Conservation (phyloP, 2,797 vertebrate species). For the Neostethus bicornis region DNA sequence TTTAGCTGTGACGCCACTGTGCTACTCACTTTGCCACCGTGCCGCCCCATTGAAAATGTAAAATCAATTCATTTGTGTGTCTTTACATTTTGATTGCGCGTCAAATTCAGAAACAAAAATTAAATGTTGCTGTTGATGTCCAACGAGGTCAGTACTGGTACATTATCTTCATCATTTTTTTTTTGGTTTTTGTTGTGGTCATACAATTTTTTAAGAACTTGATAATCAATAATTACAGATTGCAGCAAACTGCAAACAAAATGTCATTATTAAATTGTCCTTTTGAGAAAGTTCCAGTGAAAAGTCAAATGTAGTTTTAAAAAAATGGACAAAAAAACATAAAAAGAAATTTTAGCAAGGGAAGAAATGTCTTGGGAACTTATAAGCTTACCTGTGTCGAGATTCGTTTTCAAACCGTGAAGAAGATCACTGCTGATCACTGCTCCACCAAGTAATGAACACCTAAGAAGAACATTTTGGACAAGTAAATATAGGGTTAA, state of each 20-base stretch:
- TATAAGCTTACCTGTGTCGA: slow-evolving; percentile 27
- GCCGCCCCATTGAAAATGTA: too few species aligned
- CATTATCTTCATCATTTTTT: too few species aligned
- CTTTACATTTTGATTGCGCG: too few species aligned
- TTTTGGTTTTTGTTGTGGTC: too few species aligned
- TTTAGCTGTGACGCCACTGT: too few species aligned
- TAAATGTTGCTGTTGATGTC: too few species aligned
- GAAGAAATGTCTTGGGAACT: not conserved
- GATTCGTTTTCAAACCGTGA: not conserved
- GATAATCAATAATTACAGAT: not conserved
- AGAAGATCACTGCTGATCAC: slow-evolving; percentile 9
- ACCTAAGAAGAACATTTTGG: slow-evolving; percentile 34
- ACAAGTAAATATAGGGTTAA: slow-evolving; percentile 7
- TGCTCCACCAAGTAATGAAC: slow-evolving; percentile 4
- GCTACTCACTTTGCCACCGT: too few species aligned
- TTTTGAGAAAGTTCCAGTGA: not conserved
- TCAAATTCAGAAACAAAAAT: too few species aligned
- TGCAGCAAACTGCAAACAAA: not conserved
- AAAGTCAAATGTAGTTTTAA: not conserved
- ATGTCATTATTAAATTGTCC: too few species aligned
- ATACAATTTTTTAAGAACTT: not conserved
- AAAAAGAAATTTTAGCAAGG: not conserved
- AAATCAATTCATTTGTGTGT: too few species aligned
- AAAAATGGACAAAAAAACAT: not conserved
- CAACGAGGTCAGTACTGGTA: too few species aligned